Evolutionary conservation across 2,888 invertebrate genomes (phyloP), one percentile per base, ranked within the genome.

Genomic region (Prenolepis imparis): DNA sequence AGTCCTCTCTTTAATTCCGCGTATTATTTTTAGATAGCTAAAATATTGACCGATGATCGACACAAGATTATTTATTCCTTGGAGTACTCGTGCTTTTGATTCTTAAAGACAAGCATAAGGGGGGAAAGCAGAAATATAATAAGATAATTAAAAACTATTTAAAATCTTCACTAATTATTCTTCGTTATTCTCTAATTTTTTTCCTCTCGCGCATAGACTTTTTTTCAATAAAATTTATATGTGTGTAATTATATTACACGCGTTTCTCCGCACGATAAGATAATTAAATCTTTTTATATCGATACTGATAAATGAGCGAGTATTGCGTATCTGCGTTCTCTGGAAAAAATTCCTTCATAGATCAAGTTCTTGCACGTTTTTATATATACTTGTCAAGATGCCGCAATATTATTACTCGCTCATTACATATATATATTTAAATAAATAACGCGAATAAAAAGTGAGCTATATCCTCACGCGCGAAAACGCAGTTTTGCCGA

Each of bases 401-500:
- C 68, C 68, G 55, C 32, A 41, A 44, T 12, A 28, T 59, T 24
- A 41, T 44, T 59, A 41, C 72, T 80, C 72, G 59, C 32, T 21
- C 72, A 70, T 55, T 1, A 21, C 55, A 21, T 78, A 70, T 28
- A 28, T 28, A 28, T 28, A 28, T 28, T 28, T 28, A 78, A 78
- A 78, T 80, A 80, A 80, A 72, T 72, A 78, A 78, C 41, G 28
- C 57, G 39, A 39, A 68, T 41, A 70, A 57, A 70, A 78, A 48
- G n/a, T 41, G 21, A 78, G 41, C 41, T 57, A 41, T 32, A 52
- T 52, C n/a, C 52, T 28, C 57, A 32, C 70, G 15, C 70, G 70
- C 70, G 57, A 57, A 66, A 75, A 75, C 21, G n/a, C 18, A 44
- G 48, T 75, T 66, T 66, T 48, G 18, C 36, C 48, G 48, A 64